Evolutionary conservation across 92 coral and sea anemone genomes (phyloP).

Genomic region (Micromussa lordhowensis): DNA sequence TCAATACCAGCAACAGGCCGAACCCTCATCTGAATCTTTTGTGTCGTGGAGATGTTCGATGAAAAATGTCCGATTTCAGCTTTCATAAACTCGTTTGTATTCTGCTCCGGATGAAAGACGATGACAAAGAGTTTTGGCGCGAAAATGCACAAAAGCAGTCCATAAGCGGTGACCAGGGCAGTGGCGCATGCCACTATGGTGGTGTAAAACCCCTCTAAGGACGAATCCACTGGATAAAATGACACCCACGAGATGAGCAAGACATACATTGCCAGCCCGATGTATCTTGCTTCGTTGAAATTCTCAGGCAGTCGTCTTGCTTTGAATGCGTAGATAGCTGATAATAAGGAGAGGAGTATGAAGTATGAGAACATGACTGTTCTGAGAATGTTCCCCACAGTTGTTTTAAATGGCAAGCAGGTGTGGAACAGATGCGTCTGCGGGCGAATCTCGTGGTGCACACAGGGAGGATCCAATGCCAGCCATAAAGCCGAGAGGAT

Average conservation of each 20-base stretch:
- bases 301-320: constrained; percentile 64
- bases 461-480: constrained; percentile 40
- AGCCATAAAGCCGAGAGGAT: constrained; percentile 51
- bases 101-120: constrained; percentile 52
- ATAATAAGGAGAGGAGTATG: constrained; percentile 47
- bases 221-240: constrained; percentile 62
- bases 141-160: constrained; percentile 60
- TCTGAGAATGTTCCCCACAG: constrained; percentile 24
- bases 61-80: constrained; percentile 20
- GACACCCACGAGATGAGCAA: constrained; percentile 58
- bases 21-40: neutral
- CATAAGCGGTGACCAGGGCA: constrained; percentile 58
- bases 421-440: constrained; percentile 45
- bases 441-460: constrained; percentile 41
- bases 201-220: constrained; percentile 60
- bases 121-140: constrained; percentile 55
- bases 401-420: constrained; percentile 46
- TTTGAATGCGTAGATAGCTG: constrained; percentile 62
- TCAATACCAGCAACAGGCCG: neutral
- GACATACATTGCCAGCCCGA: constrained; percentile 60
- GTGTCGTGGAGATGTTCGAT: neutral
- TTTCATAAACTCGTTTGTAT: constrained; percentile 41
- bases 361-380: constrained; percentile 53
- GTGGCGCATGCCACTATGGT: constrained; percentile 66
- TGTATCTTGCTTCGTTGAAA: constrained; percentile 64